These are phyloP conservation scores for Anthopleura xanthogrammica DNA, from an alignment of 92 coral and sea anemone species.

Conservation along the genomic window DNA sequence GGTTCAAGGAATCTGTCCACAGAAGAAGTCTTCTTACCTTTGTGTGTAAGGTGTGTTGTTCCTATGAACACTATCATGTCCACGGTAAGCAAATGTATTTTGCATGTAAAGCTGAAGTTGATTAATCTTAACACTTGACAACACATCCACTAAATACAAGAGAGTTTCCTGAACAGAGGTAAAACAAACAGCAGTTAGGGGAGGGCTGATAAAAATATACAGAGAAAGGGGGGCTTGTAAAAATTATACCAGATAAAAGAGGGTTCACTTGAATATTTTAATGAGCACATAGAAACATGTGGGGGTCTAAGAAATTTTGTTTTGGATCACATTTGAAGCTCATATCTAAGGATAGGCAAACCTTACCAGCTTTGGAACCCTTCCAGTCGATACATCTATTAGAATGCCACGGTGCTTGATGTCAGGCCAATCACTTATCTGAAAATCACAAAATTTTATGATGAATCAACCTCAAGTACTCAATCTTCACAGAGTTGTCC, in stretches of 20 bases:
- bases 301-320: too few species aligned
- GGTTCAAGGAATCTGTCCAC: too few species aligned
- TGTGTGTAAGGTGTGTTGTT: constrained; percentile 74
- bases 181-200: not conserved
- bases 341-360: not conserved
- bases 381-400: constrained; percentile 85
- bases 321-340: not conserved
- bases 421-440: constrained; percentile 97
- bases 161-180: constrained; percentile 67
- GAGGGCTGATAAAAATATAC: too few species aligned
- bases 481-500: too few species aligned
- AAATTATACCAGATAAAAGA: too few species aligned
- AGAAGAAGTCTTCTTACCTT: constrained; percentile 40
- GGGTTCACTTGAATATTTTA: too few species aligned
- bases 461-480: not conserved
- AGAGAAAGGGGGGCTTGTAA: too few species aligned
- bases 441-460: not conserved
- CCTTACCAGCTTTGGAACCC: constrained; percentile 83
- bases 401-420: constrained; percentile 77
- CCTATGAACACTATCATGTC: constrained; percentile 68
- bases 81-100: constrained; percentile 73
- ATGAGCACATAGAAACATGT: too few species aligned
- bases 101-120: constrained; percentile 90
- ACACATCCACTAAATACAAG: constrained; percentile 63
- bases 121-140: constrained; percentile 83